Evolutionary conservation across 2,113 vertebrate species (phyloP).

Genomic region (Oxyura jamaicensis): DNA sequence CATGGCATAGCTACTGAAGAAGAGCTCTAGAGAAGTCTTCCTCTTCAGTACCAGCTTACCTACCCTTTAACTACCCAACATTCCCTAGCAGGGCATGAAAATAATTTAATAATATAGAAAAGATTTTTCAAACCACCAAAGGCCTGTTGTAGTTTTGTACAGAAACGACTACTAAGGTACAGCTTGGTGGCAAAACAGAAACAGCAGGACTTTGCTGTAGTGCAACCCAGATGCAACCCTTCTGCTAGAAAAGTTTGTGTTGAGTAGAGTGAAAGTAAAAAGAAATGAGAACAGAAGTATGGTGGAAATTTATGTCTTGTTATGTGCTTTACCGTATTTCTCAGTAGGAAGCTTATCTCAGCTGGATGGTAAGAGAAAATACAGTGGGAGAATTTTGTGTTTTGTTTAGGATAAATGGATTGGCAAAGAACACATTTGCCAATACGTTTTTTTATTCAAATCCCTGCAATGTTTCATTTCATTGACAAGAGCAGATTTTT

Average conservation of each 20-base stretch:
- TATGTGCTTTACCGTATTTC: not conserved
- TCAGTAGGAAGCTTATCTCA: not conserved
- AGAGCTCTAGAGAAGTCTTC: not conserved
- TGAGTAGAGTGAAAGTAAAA: not conserved
- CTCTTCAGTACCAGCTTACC: not conserved
- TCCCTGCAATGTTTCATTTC: not conserved
- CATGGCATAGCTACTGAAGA: not conserved
- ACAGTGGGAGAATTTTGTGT: not conserved
- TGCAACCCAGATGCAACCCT: not conserved
- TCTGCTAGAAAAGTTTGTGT: not conserved
- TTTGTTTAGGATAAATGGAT: not conserved
- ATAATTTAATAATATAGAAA: not conserved
- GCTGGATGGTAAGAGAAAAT: not conserved
- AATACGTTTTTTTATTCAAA: not conserved
- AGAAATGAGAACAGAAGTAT: not conserved
- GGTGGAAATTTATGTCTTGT: not conserved
- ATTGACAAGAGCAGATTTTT: not conserved
- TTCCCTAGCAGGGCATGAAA: not conserved
- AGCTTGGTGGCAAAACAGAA: not conserved
- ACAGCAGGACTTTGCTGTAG: not conserved
- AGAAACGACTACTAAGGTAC: not conserved
- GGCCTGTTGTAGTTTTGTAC: not conserved
- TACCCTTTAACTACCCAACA: not conserved
- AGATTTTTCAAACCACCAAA: not conserved
- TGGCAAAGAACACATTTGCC: not conserved